Evolutionary conservation across 1,140 invertebrate genomes (phyloP), one percentile per base, ranked within the genome.

Genomic region (Choristoneura fumiferana): DNA sequence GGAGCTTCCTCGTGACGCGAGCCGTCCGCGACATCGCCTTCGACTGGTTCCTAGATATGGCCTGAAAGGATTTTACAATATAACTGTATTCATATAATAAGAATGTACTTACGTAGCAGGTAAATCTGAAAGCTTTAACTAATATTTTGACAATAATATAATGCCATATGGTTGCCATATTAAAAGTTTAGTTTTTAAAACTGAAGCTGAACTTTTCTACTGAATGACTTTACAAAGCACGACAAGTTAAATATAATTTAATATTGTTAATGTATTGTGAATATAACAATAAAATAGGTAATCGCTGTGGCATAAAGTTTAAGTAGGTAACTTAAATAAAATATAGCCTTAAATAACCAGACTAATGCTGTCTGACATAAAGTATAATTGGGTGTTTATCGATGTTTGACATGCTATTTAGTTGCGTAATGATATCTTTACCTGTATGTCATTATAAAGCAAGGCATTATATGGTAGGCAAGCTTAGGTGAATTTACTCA

Each of bases 101-200:
- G 43, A 38, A 34, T 58, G 18, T 39, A 57, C 43, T 38, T 62
- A 61, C 60, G 40, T 57, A 49, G 43, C 43, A 49, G 43, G 18
- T 49, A 49, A 49, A 67, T 77, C 63, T 57, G 62, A 71, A 62
- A 81, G 80, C 80, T 83, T 83, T 83, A 83, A 83, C 71, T 73
- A 71, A 75, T 74, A 54, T 71, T 76, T 74, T 68, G 67, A 73
- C 69, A 67, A 71, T 65, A 74, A 52, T 62, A 63, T 59, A 73
- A 75, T 71, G 77, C 77, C 77, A 77, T 83, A 75, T 43, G 34
- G 60, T 73, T 74, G 73, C 73, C 76, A 81, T 84, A 73, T 71
- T 69, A 57, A 61, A 45, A 57, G 65, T 55, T 62, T 62, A 65
- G 64, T 60, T 60, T 62, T 40, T 54, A 45, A 45, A 37, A 45